A percentile compares a stretch with the other conserved stretches of the same genome.
Conservation (phyloP, 2,888 invertebrate species). For the Xanthorhoe spadicearia region DNA sequence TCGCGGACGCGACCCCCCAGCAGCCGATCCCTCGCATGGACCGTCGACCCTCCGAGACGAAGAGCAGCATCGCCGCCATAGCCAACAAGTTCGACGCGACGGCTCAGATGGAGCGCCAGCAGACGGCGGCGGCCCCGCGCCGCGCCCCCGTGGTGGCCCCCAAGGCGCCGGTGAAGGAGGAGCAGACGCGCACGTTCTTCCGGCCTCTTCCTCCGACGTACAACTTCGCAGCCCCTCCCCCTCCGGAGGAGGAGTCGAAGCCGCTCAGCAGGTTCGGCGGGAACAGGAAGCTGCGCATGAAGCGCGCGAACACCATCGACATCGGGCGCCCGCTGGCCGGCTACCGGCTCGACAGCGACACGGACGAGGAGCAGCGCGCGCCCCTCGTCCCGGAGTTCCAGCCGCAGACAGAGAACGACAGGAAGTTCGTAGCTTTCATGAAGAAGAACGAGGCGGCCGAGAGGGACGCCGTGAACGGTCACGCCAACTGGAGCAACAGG, state of each 20-base stretch:
- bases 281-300: conserved; percentile 90
- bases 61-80: conserved; percentile 71
- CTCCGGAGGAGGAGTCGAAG: conserved; percentile 67
- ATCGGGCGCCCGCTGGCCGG: conserved; percentile 90
- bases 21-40: conserved; percentile 49
- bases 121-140: conserved; percentile 40
- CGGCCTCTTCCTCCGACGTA: conserved; percentile 74
- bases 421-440: conserved; percentile 93
- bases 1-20: conserved; percentile 60
- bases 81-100: conserved; percentile 74
- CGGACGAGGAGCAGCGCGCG: conserved; percentile 72
- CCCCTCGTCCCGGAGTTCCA: conserved; percentile 87
- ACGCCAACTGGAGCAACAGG: conserved; percentile 91
- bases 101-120: conserved; percentile 57
- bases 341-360: conserved; percentile 79
- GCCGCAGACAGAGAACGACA: conserved; percentile 93
- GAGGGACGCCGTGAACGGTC: conserved; percentile 50
- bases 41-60: conserved; percentile 67
- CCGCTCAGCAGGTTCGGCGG: conserved; percentile 79
- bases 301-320: conserved; percentile 95
- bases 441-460: conserved; percentile 86
- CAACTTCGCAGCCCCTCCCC: conserved; percentile 72
- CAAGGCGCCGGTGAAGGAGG: conserved; percentile 54
- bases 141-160: conserved; percentile 48
- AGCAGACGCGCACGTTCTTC: conserved; percentile 63